A percentile compares a stretch with the other conserved stretches of the same genome.
phyloP scores from a whole-genome alignment of 2,113 vertebrate species.

The Proteles cristata region DNA sequence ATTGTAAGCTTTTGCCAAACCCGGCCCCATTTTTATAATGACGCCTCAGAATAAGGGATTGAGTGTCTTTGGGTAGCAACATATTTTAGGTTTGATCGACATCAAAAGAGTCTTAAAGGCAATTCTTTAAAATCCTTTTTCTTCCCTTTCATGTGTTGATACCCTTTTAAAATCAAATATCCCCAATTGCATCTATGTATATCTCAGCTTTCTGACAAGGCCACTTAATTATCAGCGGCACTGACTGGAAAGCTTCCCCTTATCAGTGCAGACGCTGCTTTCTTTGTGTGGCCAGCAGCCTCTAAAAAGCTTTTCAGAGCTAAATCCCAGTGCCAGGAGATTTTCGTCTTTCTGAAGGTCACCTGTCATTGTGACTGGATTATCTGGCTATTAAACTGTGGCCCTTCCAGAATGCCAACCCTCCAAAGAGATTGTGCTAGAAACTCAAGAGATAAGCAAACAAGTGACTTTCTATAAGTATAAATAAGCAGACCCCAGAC shows the following conservation, averaged over 20 bases:
- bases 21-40: neutral
- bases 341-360: conserved; percentile 53
- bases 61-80: neutral
- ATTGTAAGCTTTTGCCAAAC: conserved; percentile 45
- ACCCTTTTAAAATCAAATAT: conserved; percentile 29
- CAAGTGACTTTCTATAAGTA: neutral
- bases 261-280: conserved; percentile 49
- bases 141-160: conserved; percentile 39
- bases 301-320: conserved; percentile 62
- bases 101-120: conserved; percentile 53
- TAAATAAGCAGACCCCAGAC: neutral
- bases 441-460: conserved; percentile 62
- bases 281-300: conserved; percentile 26
- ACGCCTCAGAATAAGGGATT: conserved; percentile 43
- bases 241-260: conserved; percentile 40
- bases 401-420: conserved; percentile 9
- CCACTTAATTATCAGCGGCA: conserved; percentile 75
- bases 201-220: conserved; percentile 79
- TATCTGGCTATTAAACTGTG: conserved; percentile 59
- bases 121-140: conserved; percentile 29
- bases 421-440: conserved; percentile 12
- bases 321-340: neutral
- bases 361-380: conserved; percentile 63
- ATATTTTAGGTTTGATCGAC: conserved; percentile 56
- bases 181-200: conserved; percentile 68